A percentile compares a stretch with the other conserved stretches of the same genome.
Evolutionary conservation across 2,888 invertebrate species (phyloP).

Genomic region (Pantelozetes paolii): DNA sequence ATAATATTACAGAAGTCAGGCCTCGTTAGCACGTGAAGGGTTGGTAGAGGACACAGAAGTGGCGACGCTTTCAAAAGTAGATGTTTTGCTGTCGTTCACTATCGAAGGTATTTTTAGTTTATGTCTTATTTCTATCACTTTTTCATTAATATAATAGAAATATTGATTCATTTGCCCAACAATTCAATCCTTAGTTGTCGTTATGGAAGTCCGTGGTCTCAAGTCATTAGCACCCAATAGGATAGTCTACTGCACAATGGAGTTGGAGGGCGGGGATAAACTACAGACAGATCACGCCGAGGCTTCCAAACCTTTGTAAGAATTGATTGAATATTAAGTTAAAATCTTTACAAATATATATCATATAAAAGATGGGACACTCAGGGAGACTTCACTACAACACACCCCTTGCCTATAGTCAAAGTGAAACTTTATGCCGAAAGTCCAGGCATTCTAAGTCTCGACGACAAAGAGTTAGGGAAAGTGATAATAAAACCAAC

Average conservation of each 20-base stretch:
- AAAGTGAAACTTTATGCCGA: slow-evolving; percentile 98
- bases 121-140: background rate
- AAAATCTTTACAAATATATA: too few relatives aligned
- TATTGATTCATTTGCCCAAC: slow-evolving; percentile 9
- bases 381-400: slow-evolving; percentile 98
- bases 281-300: slow-evolving; percentile 99
- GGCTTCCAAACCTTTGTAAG: slow-evolving; percentile 93
- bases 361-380: slow-evolving; percentile 99
- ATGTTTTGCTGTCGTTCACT: slow-evolving; percentile 94
- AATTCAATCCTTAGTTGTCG: slow-evolving; percentile 79
- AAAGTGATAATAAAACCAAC: slow-evolving; percentile 58
- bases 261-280: slow-evolving; percentile 98
- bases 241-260: slow-evolving; percentile 99
- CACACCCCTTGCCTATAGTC: slow-evolving; percentile 91
- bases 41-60: slow-evolving; percentile 87
- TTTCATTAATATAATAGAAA: background rate
- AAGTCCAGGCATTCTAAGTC: slow-evolving; percentile 91
- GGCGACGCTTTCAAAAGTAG: slow-evolving; percentile 91
- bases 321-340: slow-evolving; percentile 35
- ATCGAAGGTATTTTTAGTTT: slow-evolving; percentile 54
- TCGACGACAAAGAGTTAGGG: slow-evolving; percentile 97
- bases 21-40: slow-evolving; percentile 66
- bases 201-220: slow-evolving; percentile 97
- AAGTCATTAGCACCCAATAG: slow-evolving; percentile 94
- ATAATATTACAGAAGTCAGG: slow-evolving; percentile 48